phyloP scores from a whole-genome alignment of 1,140 invertebrate genomes.

The Lethrus apterus region DNA sequence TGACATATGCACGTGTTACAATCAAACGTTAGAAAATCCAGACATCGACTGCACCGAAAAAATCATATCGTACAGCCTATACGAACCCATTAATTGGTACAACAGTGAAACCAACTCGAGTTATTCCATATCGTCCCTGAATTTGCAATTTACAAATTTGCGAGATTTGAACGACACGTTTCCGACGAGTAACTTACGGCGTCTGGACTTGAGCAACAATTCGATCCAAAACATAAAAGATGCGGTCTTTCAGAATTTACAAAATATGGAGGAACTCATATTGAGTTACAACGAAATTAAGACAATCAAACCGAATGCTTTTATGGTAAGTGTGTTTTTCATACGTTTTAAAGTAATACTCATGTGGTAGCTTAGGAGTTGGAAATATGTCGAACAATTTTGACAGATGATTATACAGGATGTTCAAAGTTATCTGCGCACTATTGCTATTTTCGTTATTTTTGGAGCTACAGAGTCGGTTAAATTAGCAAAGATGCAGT shows the following conservation, averaged over 20 bases:
- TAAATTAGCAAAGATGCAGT: too few species aligned
- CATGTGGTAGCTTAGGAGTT: too few species aligned
- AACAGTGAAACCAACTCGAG: neutral
- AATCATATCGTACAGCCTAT: neutral
- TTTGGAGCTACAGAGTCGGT: too few species aligned
- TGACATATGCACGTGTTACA: neutral
- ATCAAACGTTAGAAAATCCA: neutral
- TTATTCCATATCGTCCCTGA: neutral
- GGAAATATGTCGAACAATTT: too few species aligned
- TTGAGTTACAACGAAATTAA: constrained; percentile 1
- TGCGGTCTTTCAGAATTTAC: neutral
- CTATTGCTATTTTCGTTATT: too few species aligned
- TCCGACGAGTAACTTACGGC: neutral
- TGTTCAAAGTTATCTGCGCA: too few species aligned
- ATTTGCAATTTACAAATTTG: neutral
- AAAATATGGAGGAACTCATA: neutral
- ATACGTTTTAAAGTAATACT: too few species aligned
- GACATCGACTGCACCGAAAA: neutral
- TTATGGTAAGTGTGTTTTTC: too few species aligned
- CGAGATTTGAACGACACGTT: neutral
- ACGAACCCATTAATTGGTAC: neutral
- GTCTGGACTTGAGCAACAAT: neutral
- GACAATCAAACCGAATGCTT: neutral
- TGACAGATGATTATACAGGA: too few species aligned
- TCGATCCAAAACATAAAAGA: neutral